phyloP scores from a whole-genome alignment of 2,888 invertebrate species.

The Vandiemenella viatica region DNA sequence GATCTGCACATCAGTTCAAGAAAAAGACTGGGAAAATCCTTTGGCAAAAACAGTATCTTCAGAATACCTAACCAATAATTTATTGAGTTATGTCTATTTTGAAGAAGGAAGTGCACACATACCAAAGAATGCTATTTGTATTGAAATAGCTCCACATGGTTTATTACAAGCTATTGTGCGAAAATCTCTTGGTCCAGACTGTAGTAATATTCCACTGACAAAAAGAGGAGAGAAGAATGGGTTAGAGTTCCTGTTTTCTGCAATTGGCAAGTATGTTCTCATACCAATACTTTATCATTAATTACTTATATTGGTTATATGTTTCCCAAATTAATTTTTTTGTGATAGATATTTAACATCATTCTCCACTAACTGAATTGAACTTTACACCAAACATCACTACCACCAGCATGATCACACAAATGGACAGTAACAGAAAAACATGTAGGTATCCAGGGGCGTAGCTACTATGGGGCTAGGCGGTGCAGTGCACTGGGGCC shows the following conservation, averaged over 20 bases:
- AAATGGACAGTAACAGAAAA: too few relatives aligned
- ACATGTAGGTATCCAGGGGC: too few relatives aligned
- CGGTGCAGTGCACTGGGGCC: too few relatives aligned
- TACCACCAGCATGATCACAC: too few relatives aligned
- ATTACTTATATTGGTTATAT: too few relatives aligned
- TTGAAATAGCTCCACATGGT: conserved; percentile 84
- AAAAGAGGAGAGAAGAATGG: conserved; percentile 52
- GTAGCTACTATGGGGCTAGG: too few relatives aligned
- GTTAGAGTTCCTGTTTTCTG: conserved; percentile 40
- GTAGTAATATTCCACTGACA: conserved; percentile 59
- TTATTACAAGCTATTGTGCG: conserved; percentile 75
- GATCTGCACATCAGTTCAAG: conserved; percentile 72
- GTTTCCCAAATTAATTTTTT: too few relatives aligned
- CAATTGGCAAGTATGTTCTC: conserved; percentile 44
- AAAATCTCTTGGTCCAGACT: conserved; percentile 53
- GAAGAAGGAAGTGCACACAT: conserved; percentile 37
- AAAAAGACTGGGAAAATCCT: conserved; percentile 51
- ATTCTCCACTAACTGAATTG: too few relatives aligned
- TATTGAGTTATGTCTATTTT: conserved; percentile 41
- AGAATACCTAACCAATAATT: conserved; percentile 71
- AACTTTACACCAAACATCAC: too few relatives aligned
- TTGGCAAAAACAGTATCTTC: conserved; percentile 55
- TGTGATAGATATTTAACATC: too few relatives aligned
- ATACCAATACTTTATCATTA: too few relatives aligned
- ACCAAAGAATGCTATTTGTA: conserved; percentile 63